These are phyloP conservation scores for Mareca penelope DNA, from an alignment of 2,797 vertebrate genomes.

Conservation along the genomic window DNA sequence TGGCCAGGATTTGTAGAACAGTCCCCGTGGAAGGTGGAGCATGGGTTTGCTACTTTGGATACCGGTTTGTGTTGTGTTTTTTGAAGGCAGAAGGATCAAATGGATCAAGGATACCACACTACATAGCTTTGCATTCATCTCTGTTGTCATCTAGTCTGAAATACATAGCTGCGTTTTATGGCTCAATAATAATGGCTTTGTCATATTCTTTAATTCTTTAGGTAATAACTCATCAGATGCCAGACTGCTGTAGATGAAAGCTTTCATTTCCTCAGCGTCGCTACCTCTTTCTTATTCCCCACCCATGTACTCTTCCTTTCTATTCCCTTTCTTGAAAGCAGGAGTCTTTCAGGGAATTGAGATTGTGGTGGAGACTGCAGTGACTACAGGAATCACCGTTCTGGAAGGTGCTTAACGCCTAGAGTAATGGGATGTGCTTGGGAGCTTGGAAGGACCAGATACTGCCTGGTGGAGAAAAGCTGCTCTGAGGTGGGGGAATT, in stretches of 20 bases:
- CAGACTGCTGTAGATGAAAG: conserved; percentile 54
- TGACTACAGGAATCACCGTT: background rate
- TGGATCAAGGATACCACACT: conserved; percentile 37
- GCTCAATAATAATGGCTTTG: conserved; percentile 46
- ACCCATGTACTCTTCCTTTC: conserved; percentile 21
- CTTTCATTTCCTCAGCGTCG: conserved; percentile 41
- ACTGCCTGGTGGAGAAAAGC: background rate
- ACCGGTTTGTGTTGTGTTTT: conserved; percentile 33
- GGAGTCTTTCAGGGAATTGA: background rate
- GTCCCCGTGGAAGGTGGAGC: conserved; percentile 8
- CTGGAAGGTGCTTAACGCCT: background rate
- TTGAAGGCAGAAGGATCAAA: conserved; percentile 55
- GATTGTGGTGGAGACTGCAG: background rate
- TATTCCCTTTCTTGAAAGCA: conserved; percentile 26
- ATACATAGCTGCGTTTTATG: conserved; percentile 56
- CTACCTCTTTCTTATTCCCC: conserved; percentile 24
- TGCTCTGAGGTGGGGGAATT: background rate
- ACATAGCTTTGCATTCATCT: conserved; percentile 58
- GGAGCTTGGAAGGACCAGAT: background rate
- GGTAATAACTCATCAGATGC: conserved; percentile 39
- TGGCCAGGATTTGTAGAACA: background rate
- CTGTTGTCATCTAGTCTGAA: conserved; percentile 58
- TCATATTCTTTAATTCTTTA: conserved; percentile 56
- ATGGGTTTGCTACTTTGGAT: conserved; percentile 24
- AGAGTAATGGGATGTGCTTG: background rate